Base-by-base conservation (phyloP, 2,888 invertebrate species). In the Tromatobia lineatoria region DNA sequence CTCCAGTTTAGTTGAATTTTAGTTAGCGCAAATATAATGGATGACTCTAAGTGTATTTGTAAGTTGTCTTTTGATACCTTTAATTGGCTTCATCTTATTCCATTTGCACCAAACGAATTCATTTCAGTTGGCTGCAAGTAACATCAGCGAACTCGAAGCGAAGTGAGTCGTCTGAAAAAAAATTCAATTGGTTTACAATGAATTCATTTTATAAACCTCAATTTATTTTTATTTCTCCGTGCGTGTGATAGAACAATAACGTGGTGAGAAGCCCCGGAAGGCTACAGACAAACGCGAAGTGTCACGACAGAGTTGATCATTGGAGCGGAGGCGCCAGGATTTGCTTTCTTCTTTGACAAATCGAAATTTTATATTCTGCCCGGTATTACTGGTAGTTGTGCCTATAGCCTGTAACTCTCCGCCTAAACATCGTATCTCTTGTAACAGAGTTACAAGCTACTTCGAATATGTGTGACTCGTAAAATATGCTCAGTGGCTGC, bases 401-500 rank as follows among this genome's bases (percentile, higher is more conserved):
- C 57, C 15, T 29, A 0, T 29, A 59, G 29, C n/a, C 80, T 57
- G 76, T 34, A 18, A 13, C 38, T 66, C 42, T 52, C 23, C 77
- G 78, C 80, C 57, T 74, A 74, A 83, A 77, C 80, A 74, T 84
- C 54, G 64, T 77, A 70, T 61, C 57, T 45, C 77, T 50, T 80
- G 54, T 61, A 59, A 25, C 73, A 54, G 66, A 61, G 23, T 54
- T 73, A 59, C 29, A 18, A n/a, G 52, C 52, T 8, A 80, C 64
- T 57, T 57, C 54, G 67, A 67, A 77, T 73, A 77, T 69, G 80
- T 83, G 76, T 77, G 83, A 80, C 80, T 80, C 71, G 83, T 80
- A 74, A 80, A 83, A 73, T 80, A 77, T 69, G 75, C 23, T 85
- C 76, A 66, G 59, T 82, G 80, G 76, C 71, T 86, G 90, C 90